Conservation (phyloP, 92 coral and sea anemone species). For the Zoanthus solanderi region DNA sequence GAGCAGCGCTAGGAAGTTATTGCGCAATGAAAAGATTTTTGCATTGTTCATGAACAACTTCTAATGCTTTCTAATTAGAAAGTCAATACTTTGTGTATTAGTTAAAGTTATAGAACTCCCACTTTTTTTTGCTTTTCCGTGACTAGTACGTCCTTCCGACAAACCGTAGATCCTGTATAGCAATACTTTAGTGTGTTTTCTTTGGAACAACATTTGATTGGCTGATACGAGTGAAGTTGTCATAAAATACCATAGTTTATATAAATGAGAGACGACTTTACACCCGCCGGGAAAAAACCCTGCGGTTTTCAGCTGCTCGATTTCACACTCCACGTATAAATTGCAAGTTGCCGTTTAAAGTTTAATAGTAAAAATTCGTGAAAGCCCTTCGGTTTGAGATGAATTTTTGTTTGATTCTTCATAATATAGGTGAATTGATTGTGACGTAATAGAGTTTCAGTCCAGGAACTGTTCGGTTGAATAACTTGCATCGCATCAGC, state of each 20-base stretch:
- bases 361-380: conserved; percentile 28
- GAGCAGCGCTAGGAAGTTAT: no score
- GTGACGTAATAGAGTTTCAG: conserved; percentile 18
- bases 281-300: background rate
- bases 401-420: conserved; percentile 22
- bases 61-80: no score
- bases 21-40: no score
- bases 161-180: no score
- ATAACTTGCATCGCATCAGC: background rate
- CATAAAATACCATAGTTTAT: conserved; percentile 4
- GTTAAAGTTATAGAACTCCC: no score
- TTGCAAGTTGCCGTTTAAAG: background rate
- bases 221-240: conserved; percentile 14
- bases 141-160: no score
- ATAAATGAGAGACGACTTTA: background rate
- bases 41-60: no score
- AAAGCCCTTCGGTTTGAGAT: background rate
- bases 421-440: conserved; percentile 9
- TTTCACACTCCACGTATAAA: background rate
- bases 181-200: background rate
- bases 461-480: conserved; percentile 34
- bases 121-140: no score
- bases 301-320: background rate
- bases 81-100: no score
- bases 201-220: conserved; percentile 1